Base-by-base conservation (phyloP, 2,113 vertebrate genomes). In the human (Homo sapiens) region DNA sequence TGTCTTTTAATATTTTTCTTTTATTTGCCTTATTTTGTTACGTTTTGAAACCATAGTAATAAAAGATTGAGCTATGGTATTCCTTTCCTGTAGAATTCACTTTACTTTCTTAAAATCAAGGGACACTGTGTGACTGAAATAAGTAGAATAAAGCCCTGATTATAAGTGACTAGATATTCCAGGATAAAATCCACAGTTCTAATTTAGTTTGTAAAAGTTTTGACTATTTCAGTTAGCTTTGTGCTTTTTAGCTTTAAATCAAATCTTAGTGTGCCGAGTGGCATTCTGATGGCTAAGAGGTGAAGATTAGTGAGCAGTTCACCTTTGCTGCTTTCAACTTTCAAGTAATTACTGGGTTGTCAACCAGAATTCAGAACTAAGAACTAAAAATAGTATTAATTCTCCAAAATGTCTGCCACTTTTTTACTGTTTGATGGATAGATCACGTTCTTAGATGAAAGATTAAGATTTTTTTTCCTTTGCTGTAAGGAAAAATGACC, bases 31-130 rank as follows among this genome's bases (percentile, higher is more conserved):
- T 78, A 27, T 64, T 93, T 94, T 97, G 61, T 93, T 96, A 72
- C 55, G 40, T 97, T 96, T 97, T 93, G n/a, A 95, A 92, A 83
- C 40, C 27, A 25, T 32, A 73, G 7, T 76, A 85, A 81, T 79
- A 76, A 84, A 87, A 22, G 50, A 43, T 89, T 85, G 27, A 79
- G 66, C 64, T 52, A 18, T 78, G 30, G 48, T 61, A 50, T 61
- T 75, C 2, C 76, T 64, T 78, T 93, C 35, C 16, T 84, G 3
- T 83, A 75, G 17, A 72, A 50, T 72, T 30, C 27, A 16, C 89
- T 94, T 82, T 76, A 35, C 25, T 95, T 78, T 84, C 43, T 89
- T 92, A 76, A 80, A 45, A 66, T 82, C 3, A 50, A 23, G 25
- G 40, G 32, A 94, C 17, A 38, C 4, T 48, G 20, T 66, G 3